These are phyloP conservation scores for Ianthella basta DNA, from an alignment of 37 sponge, comb jelly and placozoan species.

Conservation along the genomic window DNA sequence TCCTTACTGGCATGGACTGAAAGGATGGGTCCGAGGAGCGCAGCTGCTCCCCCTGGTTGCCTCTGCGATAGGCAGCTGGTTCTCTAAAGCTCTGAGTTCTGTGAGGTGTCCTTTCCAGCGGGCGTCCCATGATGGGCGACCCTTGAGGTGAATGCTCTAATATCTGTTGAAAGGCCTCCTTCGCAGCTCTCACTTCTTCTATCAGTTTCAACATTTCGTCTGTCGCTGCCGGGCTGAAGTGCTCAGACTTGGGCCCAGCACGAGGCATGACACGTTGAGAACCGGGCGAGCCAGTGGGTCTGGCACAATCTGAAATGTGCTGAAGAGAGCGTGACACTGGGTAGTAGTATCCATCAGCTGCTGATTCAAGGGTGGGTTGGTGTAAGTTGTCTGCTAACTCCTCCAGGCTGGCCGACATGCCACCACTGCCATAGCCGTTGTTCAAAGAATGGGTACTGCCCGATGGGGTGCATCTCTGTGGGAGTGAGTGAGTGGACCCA, in stretches of 20 bases:
- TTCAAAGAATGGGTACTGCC: background rate
- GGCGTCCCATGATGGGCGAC: background rate
- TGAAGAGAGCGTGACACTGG: constrained; percentile 24
- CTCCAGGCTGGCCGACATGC: constrained; percentile 20
- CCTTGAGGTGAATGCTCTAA: constrained; percentile 12
- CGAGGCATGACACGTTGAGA: background rate
- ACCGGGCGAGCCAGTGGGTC: too few relatives aligned
- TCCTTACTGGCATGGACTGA: too few relatives aligned
- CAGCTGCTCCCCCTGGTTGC: background rate
- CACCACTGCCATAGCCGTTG: too few relatives aligned
- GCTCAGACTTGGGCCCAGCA: constrained; percentile 5
- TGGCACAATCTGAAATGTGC: background rate
- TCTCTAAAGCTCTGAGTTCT: constrained; percentile 34
- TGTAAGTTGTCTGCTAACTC: background rate
- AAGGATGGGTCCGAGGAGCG: background rate
- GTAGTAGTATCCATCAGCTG: background rate
- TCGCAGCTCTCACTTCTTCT: constrained; percentile 28
- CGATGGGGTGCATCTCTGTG: background rate
- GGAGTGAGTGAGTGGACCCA: constrained; percentile 8
- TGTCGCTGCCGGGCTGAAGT: constrained; percentile 4
- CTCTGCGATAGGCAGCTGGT: background rate
- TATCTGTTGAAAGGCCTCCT: constrained; percentile 26
- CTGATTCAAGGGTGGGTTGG: background rate
- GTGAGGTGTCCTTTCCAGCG: background rate
- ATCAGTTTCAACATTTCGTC: constrained; percentile 29